Percentiles rank a stretch among this genome's conserved stretches.
phyloP scores from a whole-genome alignment of 2,797 vertebrate species.

The Sphenopsis melanotis region DNA sequence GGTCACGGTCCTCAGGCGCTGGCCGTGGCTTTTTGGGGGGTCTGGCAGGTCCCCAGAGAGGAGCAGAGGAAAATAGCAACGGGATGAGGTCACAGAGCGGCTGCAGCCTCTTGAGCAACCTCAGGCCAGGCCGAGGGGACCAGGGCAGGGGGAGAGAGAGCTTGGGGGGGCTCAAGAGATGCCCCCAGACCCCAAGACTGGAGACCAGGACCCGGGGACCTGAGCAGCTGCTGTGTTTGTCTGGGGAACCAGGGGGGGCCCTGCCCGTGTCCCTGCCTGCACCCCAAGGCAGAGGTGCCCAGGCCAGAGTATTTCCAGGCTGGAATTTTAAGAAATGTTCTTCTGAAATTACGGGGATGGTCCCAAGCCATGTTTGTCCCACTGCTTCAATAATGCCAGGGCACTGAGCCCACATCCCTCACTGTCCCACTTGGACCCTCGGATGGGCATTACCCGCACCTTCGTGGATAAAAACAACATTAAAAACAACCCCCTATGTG shows the following conservation, averaged over 20 bases:
- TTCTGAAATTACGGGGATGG: background rate
- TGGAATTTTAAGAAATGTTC: background rate
- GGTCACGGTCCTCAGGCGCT: background rate
- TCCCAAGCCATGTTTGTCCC: background rate
- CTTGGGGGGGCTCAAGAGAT: accelerated
- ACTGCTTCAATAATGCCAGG: accelerated
- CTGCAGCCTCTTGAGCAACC: conserved; percentile 34
- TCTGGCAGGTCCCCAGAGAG: background rate
- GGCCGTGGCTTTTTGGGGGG: background rate
- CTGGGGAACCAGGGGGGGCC: background rate
- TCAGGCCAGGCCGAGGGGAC: background rate
- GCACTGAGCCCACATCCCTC: background rate
- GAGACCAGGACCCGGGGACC: accelerated
- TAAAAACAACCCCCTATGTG: background rate
- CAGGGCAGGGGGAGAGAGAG: background rate
- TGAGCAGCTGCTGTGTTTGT: background rate
- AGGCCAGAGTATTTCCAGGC: background rate
- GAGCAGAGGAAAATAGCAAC: background rate
- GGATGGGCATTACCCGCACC: accelerated
- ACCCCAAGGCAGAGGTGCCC: background rate
- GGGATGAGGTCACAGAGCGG: background rate
- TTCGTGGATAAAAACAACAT: accelerated
- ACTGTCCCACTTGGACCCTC: accelerated
- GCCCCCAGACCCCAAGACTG: background rate
- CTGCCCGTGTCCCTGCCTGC: background rate